Base-by-base conservation (phyloP, 1,140 invertebrate genomes). In the Bombus impatiens region DNA sequence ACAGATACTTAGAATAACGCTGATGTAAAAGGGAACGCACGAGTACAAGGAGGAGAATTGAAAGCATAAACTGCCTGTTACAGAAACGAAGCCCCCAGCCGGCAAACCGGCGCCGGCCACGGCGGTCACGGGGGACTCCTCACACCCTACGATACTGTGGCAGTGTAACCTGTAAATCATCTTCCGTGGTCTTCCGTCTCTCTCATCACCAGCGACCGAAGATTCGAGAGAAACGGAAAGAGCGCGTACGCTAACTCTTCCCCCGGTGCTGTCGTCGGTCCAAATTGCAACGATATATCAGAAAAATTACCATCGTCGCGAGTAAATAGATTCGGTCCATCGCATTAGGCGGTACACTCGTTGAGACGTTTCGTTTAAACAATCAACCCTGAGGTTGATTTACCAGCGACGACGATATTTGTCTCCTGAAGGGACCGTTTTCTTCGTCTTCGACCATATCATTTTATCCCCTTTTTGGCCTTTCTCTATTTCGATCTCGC, bases 111-210 rank as follows among this genome's bases (percentile, higher is more conserved):
- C 96, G 94, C 96, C 95, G 91, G 95, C 95, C 95, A 95, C 96
- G 95, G 95, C 96, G 96, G 96, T 95, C 96, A 96, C 96, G 96
- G 97, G 96, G 97, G 97, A 97, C 97, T 98, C 95, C 93, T 95
- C 97, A 98, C 98, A 98, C 97, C 98, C 97, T 98, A 98, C 97
- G 97, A 98, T 98, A 98, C 98, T 98, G 97, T 98, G 97, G 98
- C 98, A 98, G 98, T 98, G 97, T 98, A 98, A 98, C 96, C 97
- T 98, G 97, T 98, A 98, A 97, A 96, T 82, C 82, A 84, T 87
- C 90, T 84, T 88, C 87, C 87, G 87, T 88, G 85, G 47, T 89
- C 82, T 87, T 87, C 89, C 85, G 86, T 86, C 68, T 87, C 83
- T 91, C 88, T 88, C 85, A 87, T 89, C 85, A 86, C 79, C 87